Conservation (phyloP, 2,888 invertebrate genomes). For the Melanotus villosus region DNA sequence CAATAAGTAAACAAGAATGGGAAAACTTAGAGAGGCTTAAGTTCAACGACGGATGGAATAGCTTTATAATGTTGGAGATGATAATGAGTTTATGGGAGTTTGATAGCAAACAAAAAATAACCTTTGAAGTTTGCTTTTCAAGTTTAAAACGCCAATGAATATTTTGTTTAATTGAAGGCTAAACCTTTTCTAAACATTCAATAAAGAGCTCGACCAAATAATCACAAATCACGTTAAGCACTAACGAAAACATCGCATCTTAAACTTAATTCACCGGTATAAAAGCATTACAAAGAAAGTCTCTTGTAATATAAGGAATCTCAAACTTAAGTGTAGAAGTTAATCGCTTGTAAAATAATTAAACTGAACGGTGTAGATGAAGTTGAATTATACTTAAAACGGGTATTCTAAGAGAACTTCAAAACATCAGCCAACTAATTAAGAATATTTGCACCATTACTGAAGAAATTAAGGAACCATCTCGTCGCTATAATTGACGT, state of each 20-base stretch:
- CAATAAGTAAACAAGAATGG: too few species aligned
- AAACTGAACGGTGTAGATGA: conserved; percentile 8
- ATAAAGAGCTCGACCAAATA: too few species aligned
- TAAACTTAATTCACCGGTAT: neutral
- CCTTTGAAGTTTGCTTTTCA: too few species aligned
- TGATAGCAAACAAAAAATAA: too few species aligned
- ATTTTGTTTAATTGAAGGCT: too few species aligned
- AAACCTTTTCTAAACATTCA: too few species aligned
- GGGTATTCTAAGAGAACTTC: conserved; percentile 10
- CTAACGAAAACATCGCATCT: neutral
- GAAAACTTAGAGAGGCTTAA: too few species aligned
- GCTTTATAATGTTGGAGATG: too few species aligned
- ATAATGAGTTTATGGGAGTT: too few species aligned
- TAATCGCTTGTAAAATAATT: conserved; percentile 17
- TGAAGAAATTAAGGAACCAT: conserved; percentile 20
- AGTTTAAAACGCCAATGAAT: too few species aligned
- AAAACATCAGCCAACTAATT: conserved; percentile 30
- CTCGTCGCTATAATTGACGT: conserved; percentile 20
- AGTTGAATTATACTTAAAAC: conserved; percentile 15
- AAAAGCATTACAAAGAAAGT: conserved; percentile 3
- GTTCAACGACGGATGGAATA: too few species aligned
- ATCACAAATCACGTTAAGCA: too few species aligned
- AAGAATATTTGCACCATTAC: conserved; percentile 34
- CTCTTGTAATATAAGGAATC: neutral
- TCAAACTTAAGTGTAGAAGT: conserved; percentile 7